Evolutionary conservation across 2,113 vertebrate species (phyloP).

Genomic region (Narcine bancroftii): DNA sequence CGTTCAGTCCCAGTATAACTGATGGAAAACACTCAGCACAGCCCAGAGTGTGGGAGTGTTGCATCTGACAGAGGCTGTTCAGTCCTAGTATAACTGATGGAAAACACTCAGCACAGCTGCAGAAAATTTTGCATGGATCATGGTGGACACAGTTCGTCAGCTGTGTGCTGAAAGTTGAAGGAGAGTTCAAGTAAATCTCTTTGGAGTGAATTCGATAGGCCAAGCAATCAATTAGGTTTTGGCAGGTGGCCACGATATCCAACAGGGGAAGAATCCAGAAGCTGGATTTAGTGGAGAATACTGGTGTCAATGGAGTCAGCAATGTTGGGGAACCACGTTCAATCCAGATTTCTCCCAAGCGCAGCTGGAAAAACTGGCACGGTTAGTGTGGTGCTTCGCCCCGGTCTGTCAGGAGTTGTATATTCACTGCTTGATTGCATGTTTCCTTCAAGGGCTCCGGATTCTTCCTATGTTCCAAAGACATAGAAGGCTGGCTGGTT

Average conservation of each 20-base stretch:
- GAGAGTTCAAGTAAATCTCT: slow-evolving; percentile 5
- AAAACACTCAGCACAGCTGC: slow-evolving; percentile 28
- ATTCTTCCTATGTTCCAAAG: too few relatives aligned
- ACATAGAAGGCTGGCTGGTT: too few relatives aligned
- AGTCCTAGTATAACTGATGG: slow-evolving; percentile 20
- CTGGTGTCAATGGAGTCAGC: not conserved
- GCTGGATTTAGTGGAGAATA: not conserved
- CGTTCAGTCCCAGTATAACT: not conserved
- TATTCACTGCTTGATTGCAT: too few relatives aligned
- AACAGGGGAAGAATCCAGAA: not conserved
- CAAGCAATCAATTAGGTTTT: slow-evolving; percentile 12
- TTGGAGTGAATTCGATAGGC: slow-evolving; percentile 30
- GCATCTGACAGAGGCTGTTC: slow-evolving; percentile 6
- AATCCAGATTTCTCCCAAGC: too few relatives aligned
- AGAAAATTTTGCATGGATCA: not conserved
- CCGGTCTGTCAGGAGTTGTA: too few relatives aligned
- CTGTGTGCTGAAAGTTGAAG: slow-evolving; percentile 17
- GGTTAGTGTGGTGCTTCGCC: too few relatives aligned
- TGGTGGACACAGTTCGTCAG: slow-evolving; percentile 4
- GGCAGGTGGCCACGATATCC: not conserved
- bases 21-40: slow-evolving; percentile 28
- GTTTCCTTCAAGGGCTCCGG: too few relatives aligned
- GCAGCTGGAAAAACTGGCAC: too few relatives aligned
- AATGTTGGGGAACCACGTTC: not conserved
- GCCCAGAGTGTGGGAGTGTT: slow-evolving; percentile 17